Conservation (phyloP, 2,113 vertebrate species). For the Orycteropus afer region DNA sequence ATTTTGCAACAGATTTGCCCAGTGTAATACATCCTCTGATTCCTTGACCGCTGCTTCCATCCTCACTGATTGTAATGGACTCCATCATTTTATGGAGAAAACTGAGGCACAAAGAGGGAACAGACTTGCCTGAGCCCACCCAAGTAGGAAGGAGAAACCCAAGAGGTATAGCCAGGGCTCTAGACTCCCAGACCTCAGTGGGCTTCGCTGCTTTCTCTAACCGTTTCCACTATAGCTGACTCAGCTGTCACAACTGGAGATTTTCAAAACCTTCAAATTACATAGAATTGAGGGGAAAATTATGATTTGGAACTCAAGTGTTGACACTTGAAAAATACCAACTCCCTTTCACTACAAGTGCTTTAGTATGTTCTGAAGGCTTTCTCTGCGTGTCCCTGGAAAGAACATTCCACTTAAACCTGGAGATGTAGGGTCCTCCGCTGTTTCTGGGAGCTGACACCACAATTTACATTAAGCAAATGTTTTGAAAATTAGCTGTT, state of each 20-base stretch:
- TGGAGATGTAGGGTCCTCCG: slow-evolving; percentile 60
- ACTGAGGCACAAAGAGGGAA: neutral
- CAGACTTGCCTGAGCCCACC: slow-evolving; percentile 48
- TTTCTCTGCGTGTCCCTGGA: slow-evolving; percentile 54
- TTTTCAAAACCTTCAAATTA: slow-evolving; percentile 75
- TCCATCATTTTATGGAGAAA: neutral
- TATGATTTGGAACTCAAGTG: slow-evolving; percentile 72
- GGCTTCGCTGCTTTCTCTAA: neutral
- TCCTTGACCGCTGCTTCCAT: too few relatives aligned
- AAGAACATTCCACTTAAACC: slow-evolving; percentile 72
- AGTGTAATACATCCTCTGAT: too few relatives aligned
- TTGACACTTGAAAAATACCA: slow-evolving; percentile 81
- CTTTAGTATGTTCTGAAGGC: slow-evolving; percentile 62
- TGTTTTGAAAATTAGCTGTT: slow-evolving; percentile 86
- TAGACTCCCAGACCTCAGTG: fast-evolving
- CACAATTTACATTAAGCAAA: slow-evolving; percentile 84
- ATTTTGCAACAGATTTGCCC: too few relatives aligned
- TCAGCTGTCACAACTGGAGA: slow-evolving; percentile 72
- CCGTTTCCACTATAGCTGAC: slow-evolving; percentile 33
- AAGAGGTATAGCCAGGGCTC: neutral
- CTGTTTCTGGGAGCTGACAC: slow-evolving; percentile 80
- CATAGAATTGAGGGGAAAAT: slow-evolving; percentile 55
- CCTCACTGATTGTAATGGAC: too few relatives aligned
- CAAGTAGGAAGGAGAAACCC: slow-evolving; percentile 9
- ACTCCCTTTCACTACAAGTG: slow-evolving; percentile 66